Evolutionary conservation across 1,140 invertebrate species (phyloP).

Genomic region (Pantala flavescens): DNA sequence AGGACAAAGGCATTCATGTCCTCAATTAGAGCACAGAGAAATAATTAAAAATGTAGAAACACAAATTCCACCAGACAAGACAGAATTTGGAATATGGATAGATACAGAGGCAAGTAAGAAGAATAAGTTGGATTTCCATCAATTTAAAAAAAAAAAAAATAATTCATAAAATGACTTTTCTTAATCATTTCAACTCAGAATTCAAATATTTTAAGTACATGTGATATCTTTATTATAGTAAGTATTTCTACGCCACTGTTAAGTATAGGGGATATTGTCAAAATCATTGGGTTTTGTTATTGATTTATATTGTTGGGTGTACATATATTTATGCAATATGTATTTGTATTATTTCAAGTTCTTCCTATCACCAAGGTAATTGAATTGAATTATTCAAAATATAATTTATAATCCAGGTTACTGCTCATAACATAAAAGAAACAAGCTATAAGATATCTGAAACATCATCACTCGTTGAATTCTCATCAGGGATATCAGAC

Average conservation of each 20-base stretch:
- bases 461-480: not conserved
- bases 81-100: slow-evolving; percentile 50
- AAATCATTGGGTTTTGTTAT: no score
- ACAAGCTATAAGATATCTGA: not conserved
- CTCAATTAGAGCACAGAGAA: slow-evolving; percentile 37
- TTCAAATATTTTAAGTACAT: not conserved
- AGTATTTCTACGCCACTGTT: not conserved
- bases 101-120: slow-evolving; percentile 38
- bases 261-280: no score
- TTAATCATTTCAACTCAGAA: not conserved
- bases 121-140: not conserved
- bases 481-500: not conserved
- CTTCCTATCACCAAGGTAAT: no score
- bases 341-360: no score
- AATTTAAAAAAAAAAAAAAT: not conserved
- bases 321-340: no score
- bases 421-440: not conserved
- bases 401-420: not conserved
- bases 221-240: not conserved
- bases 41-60: slow-evolving; percentile 30
- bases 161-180: not conserved
- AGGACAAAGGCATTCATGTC: slow-evolving; percentile 50
- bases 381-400: not conserved
- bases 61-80: slow-evolving; percentile 51
- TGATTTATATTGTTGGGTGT: no score